Base-by-base conservation (phyloP, 2,888 invertebrate genomes). In the Serrognathus titanus region DNA sequence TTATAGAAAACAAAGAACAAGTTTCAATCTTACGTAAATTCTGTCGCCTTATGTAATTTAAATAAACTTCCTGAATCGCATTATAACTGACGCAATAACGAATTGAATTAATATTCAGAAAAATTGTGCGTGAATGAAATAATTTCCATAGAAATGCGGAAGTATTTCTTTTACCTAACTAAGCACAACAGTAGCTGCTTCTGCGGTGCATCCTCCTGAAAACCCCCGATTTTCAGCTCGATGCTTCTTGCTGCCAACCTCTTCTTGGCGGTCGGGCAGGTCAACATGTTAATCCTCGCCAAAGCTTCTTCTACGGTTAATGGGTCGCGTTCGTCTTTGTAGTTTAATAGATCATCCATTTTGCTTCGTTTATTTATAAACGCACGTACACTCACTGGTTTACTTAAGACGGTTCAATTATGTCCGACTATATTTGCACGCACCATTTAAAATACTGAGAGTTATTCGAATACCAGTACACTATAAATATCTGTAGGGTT, bases 171-270 rank as follows among this genome's bases (percentile, higher is more conserved):
- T 78, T 81, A 86, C 86, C 86, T 84, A 71, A 85, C 85, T 66
- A 86, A 79, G 74, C 85, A 85, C 62, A 85, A 74, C 53, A 86
- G 78, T 59, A 86, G 72, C 60, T 85, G 82, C 65, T 81, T 83
- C 35, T 85, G 85, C 47, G 85, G 85, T 50, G 83, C 80, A 71
- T 82, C 84, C 59, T 80, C 80, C 61, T 74, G 72, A 51, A 71
- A 63, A 48, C 74, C 76, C 47, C 80, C 76, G 55, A 68, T 69
- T 61, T 81, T 80, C 62, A 83, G 73, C 74, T 83, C 82, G 64
- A 82, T 72, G 70, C 81, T 80, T 51, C 82, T 79, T 35, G 82
- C 83, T 38, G 81, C 80, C 59, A 84, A 75, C 60, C 83, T 79
- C 63, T 81, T 77, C 67, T 79, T 80, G 51, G 81, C 83, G 36